A percentile compares a stretch with the other conserved stretches of the same genome.
Conservation (phyloP, 2,113 vertebrate species). For the Mystacornis crossleyi region DNA sequence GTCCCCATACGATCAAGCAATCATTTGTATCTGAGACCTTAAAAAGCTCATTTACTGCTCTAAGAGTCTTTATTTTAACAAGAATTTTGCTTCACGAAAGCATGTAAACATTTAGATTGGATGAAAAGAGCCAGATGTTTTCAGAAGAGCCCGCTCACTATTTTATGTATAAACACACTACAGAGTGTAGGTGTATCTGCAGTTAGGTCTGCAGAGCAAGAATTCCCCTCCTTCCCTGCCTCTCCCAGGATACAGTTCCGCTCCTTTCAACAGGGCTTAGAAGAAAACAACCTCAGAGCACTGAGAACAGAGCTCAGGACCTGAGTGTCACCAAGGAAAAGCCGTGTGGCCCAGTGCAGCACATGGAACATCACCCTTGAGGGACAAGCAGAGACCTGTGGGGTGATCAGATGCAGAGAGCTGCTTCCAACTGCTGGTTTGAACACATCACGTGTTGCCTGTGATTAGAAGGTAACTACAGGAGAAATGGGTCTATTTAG, state of each 20-base stretch:
- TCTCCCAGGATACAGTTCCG: background rate
- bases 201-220: background rate
- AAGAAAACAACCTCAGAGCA: background rate
- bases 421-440: background rate
- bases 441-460: background rate
- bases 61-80: constrained; percentile 15
- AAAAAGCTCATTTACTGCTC: background rate
- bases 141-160: background rate
- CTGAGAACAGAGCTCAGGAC: background rate
- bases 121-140: background rate
- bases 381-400: background rate
- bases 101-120: background rate
- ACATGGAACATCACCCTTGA: background rate
- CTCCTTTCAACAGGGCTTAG: background rate
- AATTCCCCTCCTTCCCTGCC: background rate
- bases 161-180: background rate
- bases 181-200: background rate
- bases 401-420: background rate
- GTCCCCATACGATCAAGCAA: background rate
- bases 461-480: background rate
- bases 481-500: background rate
- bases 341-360: background rate
- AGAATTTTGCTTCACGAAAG: background rate
- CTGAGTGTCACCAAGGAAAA: background rate
- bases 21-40: background rate